Base-by-base conservation (phyloP, 1,140 invertebrate species). In the Geopemphigus sp. region DNA sequence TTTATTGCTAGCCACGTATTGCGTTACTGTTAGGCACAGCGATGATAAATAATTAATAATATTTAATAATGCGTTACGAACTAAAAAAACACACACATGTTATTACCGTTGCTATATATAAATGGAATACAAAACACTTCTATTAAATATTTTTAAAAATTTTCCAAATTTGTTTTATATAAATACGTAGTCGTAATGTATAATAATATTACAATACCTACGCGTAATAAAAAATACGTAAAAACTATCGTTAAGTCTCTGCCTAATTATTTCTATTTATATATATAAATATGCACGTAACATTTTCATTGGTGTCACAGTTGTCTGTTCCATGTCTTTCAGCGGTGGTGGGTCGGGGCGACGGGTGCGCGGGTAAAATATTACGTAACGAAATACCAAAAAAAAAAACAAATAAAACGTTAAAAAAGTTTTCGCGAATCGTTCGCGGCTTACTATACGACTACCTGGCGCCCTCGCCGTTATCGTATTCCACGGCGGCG, bases 261-360 rank as follows among this genome's bases (percentile, higher is more conserved):
- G 64, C 22, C n/a, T 39, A 22, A 22, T 22, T 10, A n/a, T 66
- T 39, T n/a, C n/a, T 24, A 29, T 29, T 26, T 6, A 5, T 45
- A 45, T 5, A 45, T 45, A 45, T 45, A 45, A 5, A 5, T 61
- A 61, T 2, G 17, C 19, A 63, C 10, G 8, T 50, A 50, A 50
- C 8, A 19, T 19, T 11, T 10, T 17, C 8, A 17, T 29, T 78
- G 73, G 57, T 63, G 73, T 78, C 73, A 76, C 73, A 76, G 73
- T 76, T 76, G 54, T 78, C 57, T 78, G 56, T 78, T 70, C 66
- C 68, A 26, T 54, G 47, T 72, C 6, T 72, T 72, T 47, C n/a
- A 39, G 22, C 39, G 39, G 39, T 22, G 54, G 54, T 1, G 22
- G 19, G 10, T 53, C n/a, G n/a, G n/a, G 50, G 39, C 11, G 11